A percentile compares a stretch with the other conserved stretches of the same genome.
These are phyloP conservation scores for Sphecodes monilicornis DNA, from an alignment of 2,888 invertebrate genomes.

Conservation along the genomic window DNA sequence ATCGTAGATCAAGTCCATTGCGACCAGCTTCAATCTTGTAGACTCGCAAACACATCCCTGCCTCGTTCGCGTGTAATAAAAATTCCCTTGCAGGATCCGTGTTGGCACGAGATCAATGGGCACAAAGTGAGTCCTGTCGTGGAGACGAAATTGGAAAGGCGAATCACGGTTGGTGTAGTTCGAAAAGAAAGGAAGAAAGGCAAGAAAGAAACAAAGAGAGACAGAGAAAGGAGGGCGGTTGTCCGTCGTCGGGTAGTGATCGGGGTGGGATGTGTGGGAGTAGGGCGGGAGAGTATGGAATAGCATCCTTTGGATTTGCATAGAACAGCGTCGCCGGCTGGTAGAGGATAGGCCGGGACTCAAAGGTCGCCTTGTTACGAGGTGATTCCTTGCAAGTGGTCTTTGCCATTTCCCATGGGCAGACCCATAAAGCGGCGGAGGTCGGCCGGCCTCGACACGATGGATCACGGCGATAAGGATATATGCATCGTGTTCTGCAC, in stretches of 20 bases:
- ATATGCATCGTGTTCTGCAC: constrained; percentile 75
- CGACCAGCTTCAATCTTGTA: neutral
- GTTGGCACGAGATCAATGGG: constrained; percentile 28
- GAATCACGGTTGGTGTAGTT: neutral
- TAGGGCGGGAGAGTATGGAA: constrained; percentile 32
- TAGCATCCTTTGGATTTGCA: constrained; percentile 65
- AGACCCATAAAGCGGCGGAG: constrained; percentile 76
- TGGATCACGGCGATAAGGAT: constrained; percentile 78
- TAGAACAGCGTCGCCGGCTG: constrained; percentile 67
- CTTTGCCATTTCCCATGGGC: constrained; percentile 80
- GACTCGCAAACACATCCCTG: neutral
- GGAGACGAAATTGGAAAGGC: constrained; percentile 43
- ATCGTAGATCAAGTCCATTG: neutral
- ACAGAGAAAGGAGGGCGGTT: constrained; percentile 60
- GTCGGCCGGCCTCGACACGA: constrained; percentile 73
- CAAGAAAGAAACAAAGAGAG: constrained; percentile 8
- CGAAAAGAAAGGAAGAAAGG: neutral
- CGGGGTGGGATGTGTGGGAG: neutral
- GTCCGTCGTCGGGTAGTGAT: constrained; percentile 12
- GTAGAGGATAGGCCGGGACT: constrained; percentile 58
- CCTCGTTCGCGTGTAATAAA: neutral
- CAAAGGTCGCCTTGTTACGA: constrained; percentile 75
- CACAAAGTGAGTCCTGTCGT: neutral
- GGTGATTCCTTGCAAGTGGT: constrained; percentile 75
- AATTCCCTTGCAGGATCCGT: constrained; percentile 1